Conservation (phyloP, 2,888 invertebrate species). For the Lathronympha strigana region DNA sequence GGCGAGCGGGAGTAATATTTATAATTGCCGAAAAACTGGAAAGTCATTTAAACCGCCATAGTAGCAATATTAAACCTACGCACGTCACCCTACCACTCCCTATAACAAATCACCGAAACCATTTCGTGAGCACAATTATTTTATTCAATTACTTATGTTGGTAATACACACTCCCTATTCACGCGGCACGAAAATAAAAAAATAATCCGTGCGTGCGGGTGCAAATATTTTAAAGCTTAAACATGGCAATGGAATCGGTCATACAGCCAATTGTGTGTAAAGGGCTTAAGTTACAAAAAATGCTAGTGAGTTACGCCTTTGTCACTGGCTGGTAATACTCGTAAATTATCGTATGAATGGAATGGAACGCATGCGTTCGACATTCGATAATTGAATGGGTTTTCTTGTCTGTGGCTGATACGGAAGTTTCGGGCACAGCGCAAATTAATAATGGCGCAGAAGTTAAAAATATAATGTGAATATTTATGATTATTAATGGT, state of each 20-base stretch:
- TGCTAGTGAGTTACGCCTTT: conserved; percentile 5
- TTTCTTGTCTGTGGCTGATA: conserved; percentile 22
- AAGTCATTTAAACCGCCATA: background rate
- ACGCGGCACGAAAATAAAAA: conserved; percentile 23
- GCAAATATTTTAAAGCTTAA: conserved; percentile 33
- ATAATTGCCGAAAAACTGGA: background rate
- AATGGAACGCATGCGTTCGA: conserved; percentile 36
- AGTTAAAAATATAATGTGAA: too few relatives aligned
- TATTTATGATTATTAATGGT: too few relatives aligned
- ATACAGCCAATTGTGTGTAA: conserved; percentile 13
- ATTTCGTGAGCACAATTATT: conserved; percentile 19
- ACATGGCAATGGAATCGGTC: conserved; percentile 16
- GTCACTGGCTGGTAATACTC: conserved; percentile 23
- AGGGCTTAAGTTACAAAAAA: background rate
- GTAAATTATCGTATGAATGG: conserved; percentile 36
- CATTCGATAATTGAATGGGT: conserved; percentile 40
- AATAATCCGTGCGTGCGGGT: conserved; percentile 25
- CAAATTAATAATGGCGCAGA: too few relatives aligned
- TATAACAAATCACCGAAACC: conserved; percentile 9
- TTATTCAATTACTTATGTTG: conserved; percentile 22
- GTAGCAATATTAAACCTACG: background rate
- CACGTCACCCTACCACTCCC: conserved; percentile 13
- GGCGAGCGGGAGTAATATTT: too few relatives aligned
- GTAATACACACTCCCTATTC: conserved; percentile 27
- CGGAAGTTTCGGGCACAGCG: background rate